phyloP scores from a whole-genome alignment of 2,113 vertebrate species.

The Ellobius talpinus region DNA sequence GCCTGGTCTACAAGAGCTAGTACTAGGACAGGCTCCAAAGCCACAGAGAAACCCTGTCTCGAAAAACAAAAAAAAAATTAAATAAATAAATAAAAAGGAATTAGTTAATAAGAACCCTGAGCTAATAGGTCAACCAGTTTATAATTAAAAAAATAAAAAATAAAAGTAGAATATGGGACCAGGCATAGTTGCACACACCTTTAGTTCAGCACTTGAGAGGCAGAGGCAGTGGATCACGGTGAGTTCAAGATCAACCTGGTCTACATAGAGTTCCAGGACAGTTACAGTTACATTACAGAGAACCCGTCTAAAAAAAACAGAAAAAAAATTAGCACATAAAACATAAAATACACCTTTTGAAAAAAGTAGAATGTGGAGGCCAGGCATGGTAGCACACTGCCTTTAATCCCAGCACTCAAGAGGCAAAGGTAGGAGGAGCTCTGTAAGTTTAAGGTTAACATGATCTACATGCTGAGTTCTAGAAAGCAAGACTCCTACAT shows the following conservation, averaged over 20 bases:
- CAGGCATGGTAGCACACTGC: neutral
- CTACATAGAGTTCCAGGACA: neutral
- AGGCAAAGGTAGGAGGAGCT: neutral
- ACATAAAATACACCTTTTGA: neutral
- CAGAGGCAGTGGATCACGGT: neutral
- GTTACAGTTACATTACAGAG: neutral
- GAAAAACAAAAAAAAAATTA: too few species aligned
- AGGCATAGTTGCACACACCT: neutral
- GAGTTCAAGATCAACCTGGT: neutral
- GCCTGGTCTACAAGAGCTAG: too few species aligned
- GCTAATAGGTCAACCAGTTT: too few species aligned
- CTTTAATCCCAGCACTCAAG: neutral
- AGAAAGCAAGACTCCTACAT: conserved; percentile 15
- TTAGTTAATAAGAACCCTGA: too few species aligned
- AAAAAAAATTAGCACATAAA: neutral
- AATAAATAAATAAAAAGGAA: too few species aligned
- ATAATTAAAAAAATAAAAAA: too few species aligned
- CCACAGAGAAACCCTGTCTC: too few species aligned
- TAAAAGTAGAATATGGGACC: neutral
- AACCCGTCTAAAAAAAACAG: neutral
- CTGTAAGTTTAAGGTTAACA: neutral
- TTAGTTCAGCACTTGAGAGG: neutral
- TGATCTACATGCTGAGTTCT: neutral
- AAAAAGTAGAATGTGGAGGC: neutral
- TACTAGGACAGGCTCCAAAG: too few species aligned